phyloP scores from a whole-genome alignment of 1,140 invertebrate genomes.

The Dreissena rostriformis region DNA sequence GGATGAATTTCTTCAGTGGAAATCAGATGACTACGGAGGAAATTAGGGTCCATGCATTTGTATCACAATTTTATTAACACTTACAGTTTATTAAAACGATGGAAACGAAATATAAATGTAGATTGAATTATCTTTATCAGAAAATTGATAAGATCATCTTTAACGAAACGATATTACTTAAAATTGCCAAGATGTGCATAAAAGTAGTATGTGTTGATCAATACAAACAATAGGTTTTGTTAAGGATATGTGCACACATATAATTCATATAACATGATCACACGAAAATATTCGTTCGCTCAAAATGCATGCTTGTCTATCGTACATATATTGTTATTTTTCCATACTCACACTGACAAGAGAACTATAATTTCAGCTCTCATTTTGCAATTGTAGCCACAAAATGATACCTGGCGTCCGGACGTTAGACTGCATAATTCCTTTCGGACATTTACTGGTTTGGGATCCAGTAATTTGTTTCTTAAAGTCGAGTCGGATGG shows the following conservation, averaged over 20 bases:
- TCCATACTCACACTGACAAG: neutral
- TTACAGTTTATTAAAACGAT: neutral
- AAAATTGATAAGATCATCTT: too few relatives aligned
- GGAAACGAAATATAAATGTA: neutral
- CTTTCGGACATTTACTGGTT: slow-evolving; percentile 44
- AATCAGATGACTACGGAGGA: slow-evolving; percentile 1
- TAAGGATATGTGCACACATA: neutral
- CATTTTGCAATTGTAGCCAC: slow-evolving; percentile 28
- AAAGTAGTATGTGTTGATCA: neutral
- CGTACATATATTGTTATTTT: too few relatives aligned
- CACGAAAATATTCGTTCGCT: too few relatives aligned
- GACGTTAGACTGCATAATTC: slow-evolving; percentile 46
- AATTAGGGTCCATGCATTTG: slow-evolving; percentile 3
- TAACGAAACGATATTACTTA: neutral
- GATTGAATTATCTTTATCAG: neutral
- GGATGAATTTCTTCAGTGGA: slow-evolving; percentile 48
- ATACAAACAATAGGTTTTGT: neutral
- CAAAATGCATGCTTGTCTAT: too few relatives aligned
- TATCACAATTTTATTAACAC: too few relatives aligned
- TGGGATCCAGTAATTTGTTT: slow-evolving; percentile 28
- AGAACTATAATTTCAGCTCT: neutral
- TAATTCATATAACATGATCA: neutral
- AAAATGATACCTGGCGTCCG: slow-evolving; percentile 55
- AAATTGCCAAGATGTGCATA: neutral
- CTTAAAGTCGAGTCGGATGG: neutral